Percentiles rank a stretch among this genome's conserved stretches.
Evolutionary conservation across 2,113 vertebrate species (phyloP).

Genomic region (Ia io): DNA sequence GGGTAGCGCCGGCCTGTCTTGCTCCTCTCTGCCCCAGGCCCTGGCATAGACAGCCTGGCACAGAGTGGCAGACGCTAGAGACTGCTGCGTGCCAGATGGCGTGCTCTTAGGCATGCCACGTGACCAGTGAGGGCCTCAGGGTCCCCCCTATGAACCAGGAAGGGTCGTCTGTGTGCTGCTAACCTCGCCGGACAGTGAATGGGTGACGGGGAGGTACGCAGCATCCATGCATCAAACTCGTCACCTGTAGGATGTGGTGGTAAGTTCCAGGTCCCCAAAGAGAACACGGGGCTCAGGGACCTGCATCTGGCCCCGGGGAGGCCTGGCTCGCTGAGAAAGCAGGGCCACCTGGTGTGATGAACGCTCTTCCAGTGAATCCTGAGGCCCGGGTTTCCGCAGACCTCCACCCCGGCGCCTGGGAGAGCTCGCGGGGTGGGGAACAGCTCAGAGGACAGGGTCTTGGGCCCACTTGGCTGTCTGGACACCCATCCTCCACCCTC

Average conservation of each 20-base stretch:
- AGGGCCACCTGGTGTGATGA: too few species aligned
- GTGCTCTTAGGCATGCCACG: rapidly evolving
- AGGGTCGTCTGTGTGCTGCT: too few species aligned
- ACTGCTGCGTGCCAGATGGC: rapidly evolving
- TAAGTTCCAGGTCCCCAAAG: neutral
- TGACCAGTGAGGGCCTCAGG: rapidly evolving
- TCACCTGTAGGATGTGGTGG: too few species aligned
- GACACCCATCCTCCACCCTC: neutral
- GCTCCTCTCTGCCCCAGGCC: neutral
- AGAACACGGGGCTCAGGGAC: neutral
- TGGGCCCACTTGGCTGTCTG: neutral
- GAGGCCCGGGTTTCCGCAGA: neutral
- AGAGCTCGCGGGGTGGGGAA: too few species aligned
- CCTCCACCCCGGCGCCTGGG: neutral
- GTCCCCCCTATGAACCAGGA: neutral
- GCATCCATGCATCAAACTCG: neutral
- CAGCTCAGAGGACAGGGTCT: rapidly evolving
- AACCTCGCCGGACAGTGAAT: rapidly evolving
- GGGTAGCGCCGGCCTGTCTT: neutral
- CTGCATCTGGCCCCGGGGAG: neutral
- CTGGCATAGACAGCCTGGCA: neutral
- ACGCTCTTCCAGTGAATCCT: neutral
- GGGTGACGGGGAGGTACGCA: rapidly evolving
- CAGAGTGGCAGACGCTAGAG: neutral
- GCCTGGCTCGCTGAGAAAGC: neutral